Evolutionary conservation across 2,113 vertebrate genomes (phyloP).

Genomic region (Cervus canadensis): DNA sequence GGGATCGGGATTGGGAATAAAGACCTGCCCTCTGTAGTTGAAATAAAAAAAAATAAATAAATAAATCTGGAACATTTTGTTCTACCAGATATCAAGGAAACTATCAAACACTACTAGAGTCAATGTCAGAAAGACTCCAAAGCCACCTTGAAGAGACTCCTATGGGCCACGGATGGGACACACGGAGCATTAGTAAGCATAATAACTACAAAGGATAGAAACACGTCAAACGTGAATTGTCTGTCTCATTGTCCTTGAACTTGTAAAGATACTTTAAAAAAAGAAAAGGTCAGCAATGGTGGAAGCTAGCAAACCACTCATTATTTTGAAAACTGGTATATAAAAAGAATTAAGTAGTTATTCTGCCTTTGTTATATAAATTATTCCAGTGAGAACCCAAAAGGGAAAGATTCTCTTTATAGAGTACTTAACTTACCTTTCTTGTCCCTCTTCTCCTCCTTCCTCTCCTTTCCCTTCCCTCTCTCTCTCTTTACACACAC

Average conservation of each 20-base stretch:
- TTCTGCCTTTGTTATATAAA: conserved; percentile 17
- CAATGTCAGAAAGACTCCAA: neutral
- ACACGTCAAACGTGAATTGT: neutral
- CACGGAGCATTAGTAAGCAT: neutral
- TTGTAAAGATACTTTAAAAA: neutral
- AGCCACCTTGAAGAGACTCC: neutral
- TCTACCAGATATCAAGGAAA: neutral
- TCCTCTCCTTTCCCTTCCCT: neutral
- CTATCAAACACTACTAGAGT: neutral
- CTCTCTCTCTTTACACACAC: neutral
- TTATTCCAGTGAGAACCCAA: neutral
- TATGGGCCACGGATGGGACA: neutral
- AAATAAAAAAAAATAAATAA: too few species aligned
- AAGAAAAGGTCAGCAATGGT: neutral
- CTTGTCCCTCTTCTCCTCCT: neutral
- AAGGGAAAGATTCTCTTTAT: neutral
- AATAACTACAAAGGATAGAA: neutral
- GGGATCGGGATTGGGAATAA: too few species aligned
- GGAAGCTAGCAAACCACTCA: neutral
- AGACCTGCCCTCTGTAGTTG: too few species aligned
- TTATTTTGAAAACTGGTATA: neutral
- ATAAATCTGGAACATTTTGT: neutral
- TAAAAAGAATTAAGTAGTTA: neutral
- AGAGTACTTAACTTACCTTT: neutral
- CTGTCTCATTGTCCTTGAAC: neutral